phyloP scores from a whole-genome alignment of 2,113 vertebrate genomes.

The Greenwoodochromis staneri region DNA sequence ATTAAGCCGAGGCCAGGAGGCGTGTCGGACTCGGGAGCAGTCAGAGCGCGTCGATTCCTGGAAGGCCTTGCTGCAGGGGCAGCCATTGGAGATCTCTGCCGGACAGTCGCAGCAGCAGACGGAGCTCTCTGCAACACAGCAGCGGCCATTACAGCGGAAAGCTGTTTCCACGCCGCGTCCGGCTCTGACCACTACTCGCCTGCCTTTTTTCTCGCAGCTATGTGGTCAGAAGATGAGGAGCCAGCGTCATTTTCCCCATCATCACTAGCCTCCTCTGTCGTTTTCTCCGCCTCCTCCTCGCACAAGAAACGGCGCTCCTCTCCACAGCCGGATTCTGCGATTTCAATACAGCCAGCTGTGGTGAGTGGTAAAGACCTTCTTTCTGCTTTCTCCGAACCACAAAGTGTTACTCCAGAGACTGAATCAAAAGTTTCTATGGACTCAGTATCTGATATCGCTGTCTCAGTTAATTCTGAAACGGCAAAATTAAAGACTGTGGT shows the following conservation, averaged over 20 bases:
- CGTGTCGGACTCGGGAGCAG: neutral
- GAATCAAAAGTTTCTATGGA: neutral
- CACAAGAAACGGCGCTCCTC: fast-evolving
- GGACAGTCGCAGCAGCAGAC: neutral
- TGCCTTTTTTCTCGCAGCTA: neutral
- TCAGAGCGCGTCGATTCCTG: neutral
- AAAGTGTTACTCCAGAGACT: neutral
- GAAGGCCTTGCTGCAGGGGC: fast-evolving
- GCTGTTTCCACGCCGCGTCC: fast-evolving
- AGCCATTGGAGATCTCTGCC: neutral
- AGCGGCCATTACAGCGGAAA: neutral
- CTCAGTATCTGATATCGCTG: neutral
- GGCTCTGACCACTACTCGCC: fast-evolving
- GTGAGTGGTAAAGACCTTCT: neutral
- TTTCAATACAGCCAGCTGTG: neutral
- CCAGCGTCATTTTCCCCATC: neutral
- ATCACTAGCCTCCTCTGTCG: neutral
- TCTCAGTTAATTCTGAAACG: neutral
- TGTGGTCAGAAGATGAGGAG: neutral
- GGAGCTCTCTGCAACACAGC: too few species aligned
- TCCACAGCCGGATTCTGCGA: neutral
- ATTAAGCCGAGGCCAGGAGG: neutral
- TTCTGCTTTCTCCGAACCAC: neutral
- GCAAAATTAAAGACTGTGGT: neutral
- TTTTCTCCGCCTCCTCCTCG: neutral